phyloP scores from a whole-genome alignment of 2,888 invertebrate species.

The Miltochrista miniata region DNA sequence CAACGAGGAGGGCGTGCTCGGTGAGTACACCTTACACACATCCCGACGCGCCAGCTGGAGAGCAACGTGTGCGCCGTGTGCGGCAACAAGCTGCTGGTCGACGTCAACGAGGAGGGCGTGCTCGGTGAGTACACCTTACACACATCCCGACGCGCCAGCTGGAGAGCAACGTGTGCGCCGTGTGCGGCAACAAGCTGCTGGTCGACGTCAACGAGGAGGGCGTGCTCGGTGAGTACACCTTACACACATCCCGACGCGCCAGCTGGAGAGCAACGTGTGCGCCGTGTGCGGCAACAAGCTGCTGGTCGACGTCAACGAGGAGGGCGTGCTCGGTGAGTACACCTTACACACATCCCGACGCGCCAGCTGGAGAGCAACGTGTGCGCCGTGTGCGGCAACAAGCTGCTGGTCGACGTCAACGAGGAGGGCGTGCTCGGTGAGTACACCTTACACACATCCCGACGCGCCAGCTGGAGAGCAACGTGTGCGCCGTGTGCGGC shows the following conservation, averaged over 20 bases:
- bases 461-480: too few relatives aligned
- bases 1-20: constrained; percentile 93
- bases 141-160: constrained; percentile 93
- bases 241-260: constrained; percentile 90
- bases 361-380: constrained; percentile 95
- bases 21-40: constrained; percentile 34
- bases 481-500: constrained; percentile 98
- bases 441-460: too few relatives aligned
- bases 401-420: constrained; percentile 90
- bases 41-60: constrained; percentile 96
- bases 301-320: constrained; percentile 92
- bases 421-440: constrained; percentile 92
- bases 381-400: constrained; percentile 98
- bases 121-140: constrained; percentile 67
- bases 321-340: constrained; percentile 88
- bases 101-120: constrained; percentile 94
- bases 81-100: constrained; percentile 93
- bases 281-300: constrained; percentile 98
- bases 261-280: constrained; percentile 95
- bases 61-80: constrained; percentile 98
- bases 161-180: constrained; percentile 97
- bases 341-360: too few relatives aligned
- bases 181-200: constrained; percentile 96
- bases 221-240: constrained; percentile 82
- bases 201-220: constrained; percentile 94